Evolutionary conservation across 2,888 invertebrate species (phyloP).

Genomic region (Pecten maximus): DNA sequence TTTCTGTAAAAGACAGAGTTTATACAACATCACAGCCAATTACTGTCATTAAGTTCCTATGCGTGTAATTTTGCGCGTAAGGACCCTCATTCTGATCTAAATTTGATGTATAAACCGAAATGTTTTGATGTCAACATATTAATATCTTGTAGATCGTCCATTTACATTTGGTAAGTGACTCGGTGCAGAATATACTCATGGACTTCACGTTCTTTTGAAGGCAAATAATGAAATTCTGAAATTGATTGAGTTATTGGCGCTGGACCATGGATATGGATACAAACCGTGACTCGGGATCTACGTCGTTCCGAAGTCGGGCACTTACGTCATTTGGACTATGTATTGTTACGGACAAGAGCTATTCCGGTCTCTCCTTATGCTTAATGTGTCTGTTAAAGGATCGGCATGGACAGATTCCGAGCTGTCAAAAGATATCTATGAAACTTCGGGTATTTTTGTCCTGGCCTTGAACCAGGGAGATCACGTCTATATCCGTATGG

Average conservation of each 20-base stretch:
- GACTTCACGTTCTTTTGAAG: too few relatives aligned
- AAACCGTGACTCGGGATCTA: neutral
- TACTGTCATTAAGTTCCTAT: too few relatives aligned
- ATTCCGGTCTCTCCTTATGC: neutral
- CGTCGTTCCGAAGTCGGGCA: neutral
- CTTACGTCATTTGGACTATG: neutral
- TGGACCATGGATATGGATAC: neutral
- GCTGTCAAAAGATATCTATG: neutral
- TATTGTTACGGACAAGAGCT: neutral
- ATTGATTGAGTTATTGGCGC: neutral
- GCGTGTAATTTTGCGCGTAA: too few relatives aligned
- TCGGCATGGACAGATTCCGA: neutral
- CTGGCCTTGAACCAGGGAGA: neutral
- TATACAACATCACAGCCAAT: too few relatives aligned
- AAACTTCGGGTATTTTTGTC: neutral
- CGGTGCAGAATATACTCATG: too few relatives aligned
- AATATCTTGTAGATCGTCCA: too few relatives aligned
- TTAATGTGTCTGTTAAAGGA: neutral
- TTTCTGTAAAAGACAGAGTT: too few relatives aligned
- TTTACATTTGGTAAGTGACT: neutral
- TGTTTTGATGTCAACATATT: too few relatives aligned
- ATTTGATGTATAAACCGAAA: too few relatives aligned
- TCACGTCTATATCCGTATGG: neutral
- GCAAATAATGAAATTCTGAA: too few relatives aligned
- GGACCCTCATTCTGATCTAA: too few relatives aligned